Evolutionary conservation across 2,113 vertebrate genomes (phyloP).

Genomic region (Ardeotis arabs): DNA sequence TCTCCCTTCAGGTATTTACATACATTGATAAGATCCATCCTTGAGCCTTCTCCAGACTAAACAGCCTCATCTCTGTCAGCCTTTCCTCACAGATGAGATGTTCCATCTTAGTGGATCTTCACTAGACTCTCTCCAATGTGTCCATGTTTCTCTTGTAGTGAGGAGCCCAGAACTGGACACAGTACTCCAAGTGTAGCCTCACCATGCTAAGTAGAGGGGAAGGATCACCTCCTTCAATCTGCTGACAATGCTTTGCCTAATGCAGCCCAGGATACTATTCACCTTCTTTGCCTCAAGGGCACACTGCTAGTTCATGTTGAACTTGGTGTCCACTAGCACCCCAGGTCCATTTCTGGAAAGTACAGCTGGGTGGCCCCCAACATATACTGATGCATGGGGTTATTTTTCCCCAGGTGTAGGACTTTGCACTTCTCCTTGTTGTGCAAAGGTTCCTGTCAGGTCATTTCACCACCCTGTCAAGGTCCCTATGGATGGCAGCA

Average conservation of each 20-base stretch:
- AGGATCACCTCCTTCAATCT: neutral
- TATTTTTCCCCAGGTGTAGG: neutral
- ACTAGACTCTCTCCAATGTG: no score
- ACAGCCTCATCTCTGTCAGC: neutral
- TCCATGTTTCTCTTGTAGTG: no score
- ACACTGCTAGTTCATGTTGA: neutral
- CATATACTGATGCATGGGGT: neutral
- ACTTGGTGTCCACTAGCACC: neutral
- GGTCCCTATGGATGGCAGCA: neutral
- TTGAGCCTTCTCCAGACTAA: neutral
- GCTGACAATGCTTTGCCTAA: neutral
- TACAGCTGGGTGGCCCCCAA: neutral
- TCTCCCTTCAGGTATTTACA: neutral
- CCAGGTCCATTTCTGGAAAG: neutral
- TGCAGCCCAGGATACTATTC: neutral
- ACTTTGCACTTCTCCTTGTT: neutral
- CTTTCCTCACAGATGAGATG: neutral
- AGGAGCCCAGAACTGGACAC: neutral
- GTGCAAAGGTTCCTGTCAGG: neutral
- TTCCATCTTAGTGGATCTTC: no score
- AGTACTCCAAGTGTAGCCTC: neutral
- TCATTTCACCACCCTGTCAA: neutral
- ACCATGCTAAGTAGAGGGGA: neutral
- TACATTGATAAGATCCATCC: neutral
- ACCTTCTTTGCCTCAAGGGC: neutral